These are phyloP conservation scores for Protobothrops mucrosquamatus DNA, from an alignment of 2,113 vertebrate species.

Conservation along the genomic window DNA sequence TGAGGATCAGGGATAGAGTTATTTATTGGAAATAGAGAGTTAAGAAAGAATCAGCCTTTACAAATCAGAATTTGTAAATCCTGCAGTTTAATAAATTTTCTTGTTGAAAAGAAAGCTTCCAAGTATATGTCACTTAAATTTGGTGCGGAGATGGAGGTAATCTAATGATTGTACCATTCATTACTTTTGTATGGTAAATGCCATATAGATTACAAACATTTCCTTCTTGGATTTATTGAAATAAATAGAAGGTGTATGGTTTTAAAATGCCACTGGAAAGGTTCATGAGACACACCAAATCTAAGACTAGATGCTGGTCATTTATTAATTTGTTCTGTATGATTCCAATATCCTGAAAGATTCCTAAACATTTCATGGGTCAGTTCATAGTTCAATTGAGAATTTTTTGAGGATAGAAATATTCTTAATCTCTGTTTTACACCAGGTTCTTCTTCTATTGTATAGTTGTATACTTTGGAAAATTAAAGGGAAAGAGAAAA, in stretches of 20 bases:
- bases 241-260: neutral
- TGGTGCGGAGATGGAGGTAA: neutral
- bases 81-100: neutral
- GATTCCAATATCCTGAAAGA: neutral
- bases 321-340: neutral
- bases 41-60: neutral
- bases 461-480: neutral
- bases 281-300: neutral
- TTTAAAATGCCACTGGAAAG: neutral
- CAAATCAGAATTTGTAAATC: neutral
- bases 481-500: neutral
- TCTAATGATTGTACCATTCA: neutral
- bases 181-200: neutral
- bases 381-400: neutral
- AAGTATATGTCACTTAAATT: neutral
- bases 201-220: neutral
- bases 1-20: neutral
- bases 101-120: neutral
- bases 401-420: neutral
- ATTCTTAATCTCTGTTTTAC: neutral
- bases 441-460: neutral
- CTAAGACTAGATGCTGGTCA: neutral
- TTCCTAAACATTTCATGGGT: neutral
- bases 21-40: neutral
- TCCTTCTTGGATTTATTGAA: neutral